Evolutionary conservation across 2,888 invertebrate species (phyloP), one percentile per base, ranked within the genome.

Genomic region (Bembecia ichneumoniformis): DNA sequence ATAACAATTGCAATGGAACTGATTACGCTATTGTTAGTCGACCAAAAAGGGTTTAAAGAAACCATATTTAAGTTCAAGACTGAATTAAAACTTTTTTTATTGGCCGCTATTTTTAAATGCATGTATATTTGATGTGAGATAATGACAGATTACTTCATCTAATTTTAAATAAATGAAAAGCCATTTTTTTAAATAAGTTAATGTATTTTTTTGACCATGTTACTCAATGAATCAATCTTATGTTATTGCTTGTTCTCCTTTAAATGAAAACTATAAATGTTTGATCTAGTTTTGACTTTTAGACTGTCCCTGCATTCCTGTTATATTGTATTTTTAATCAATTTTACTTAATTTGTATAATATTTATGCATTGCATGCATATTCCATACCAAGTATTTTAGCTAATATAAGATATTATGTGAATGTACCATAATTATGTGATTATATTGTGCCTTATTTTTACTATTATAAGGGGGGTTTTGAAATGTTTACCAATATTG

Each of bases 11-110:
- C 60, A 94, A 94, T 69, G 92, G 94, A 50, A 90, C 91, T 55
- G 93, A 93, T 65, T 95, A 95, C 81, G 94, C 95, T 54, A 89
- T 94, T 66, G 92, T 95, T 51, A 94, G 94, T 71, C 95, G 95
- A 79, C 92, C 94, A 68, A 95, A 95, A 90, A 90, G 92, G 82
- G 94, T 95, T 77, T 94, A 89, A 78, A 51, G 17, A 36, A 53
- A 28, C 40, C 14, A 14, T 14, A 40, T 13, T 28, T 14, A 40
- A 35, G n/a, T 47, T 15, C 28, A 74, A 75, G 74, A 77, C 76
- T 76, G 75, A 78, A 77, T 75, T 76, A 74, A 78, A 40, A 13
- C 14, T 40, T 40, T 40, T n/a, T 40, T 5, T 13, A 40, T 40
- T 40, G 13, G 13, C 40, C 10, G 13, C 36, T 40, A 40, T 13